Percentiles rank a stretch among this genome's conserved stretches.
Evolutionary conservation across 2,888 invertebrate species (phyloP).

Genomic region (Mantis religiosa): DNA sequence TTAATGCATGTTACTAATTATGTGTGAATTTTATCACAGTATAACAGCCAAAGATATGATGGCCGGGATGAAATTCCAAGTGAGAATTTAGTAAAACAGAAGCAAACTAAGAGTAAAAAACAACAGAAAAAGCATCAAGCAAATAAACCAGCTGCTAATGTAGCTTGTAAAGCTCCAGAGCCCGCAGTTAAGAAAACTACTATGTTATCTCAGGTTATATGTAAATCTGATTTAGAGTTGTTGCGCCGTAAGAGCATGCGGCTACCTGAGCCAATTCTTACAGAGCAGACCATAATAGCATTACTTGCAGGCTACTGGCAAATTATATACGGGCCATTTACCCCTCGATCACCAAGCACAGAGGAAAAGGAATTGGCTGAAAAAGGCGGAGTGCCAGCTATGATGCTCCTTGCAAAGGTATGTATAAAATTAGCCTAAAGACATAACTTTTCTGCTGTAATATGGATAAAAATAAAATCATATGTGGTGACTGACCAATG

Average conservation of each 20-base stretch:
- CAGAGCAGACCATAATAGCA: not conserved
- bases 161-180: not conserved
- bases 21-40: not conserved
- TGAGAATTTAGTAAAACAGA: not conserved
- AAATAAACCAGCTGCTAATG: not conserved
- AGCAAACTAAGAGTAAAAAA: not conserved
- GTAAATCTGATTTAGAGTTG: not conserved
- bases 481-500: too few relatives aligned
- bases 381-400: not conserved
- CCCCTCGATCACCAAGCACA: not conserved
- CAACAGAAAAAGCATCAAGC: not conserved
- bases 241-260: not conserved
- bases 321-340: not conserved
- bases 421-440: not conserved
- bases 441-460: too few relatives aligned
- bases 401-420: not conserved
- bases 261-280: not conserved
- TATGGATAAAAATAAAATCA: too few relatives aligned
- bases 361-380: not conserved
- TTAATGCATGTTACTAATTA: too few relatives aligned
- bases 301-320: not conserved
- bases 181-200: too few relatives aligned
- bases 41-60: not conserved
- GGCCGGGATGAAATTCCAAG: not conserved
- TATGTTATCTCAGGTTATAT: not conserved